Conservation (phyloP, 92 coral and sea anemone species). For the Phenganax marumi region DNA sequence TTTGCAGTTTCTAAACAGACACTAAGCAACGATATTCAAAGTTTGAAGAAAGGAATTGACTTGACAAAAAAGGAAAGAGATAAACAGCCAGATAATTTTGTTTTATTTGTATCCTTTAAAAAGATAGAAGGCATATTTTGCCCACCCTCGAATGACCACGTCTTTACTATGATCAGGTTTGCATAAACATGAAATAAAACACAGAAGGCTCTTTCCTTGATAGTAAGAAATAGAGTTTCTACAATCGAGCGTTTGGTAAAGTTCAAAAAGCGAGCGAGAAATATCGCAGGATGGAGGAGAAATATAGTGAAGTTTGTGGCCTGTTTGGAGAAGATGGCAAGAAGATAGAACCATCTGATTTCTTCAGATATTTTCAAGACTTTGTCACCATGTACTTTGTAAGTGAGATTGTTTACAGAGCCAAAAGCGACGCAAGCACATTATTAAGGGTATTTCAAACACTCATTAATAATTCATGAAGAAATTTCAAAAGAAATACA, state of each 20-base stretch:
- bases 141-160: not conserved
- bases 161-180: too few species aligned
- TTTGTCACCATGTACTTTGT: slow-evolving; percentile 78
- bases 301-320: slow-evolving; percentile 73
- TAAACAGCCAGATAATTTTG: slow-evolving; percentile 88
- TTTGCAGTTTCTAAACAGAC: slow-evolving; percentile 84
- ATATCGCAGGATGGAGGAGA: slow-evolving; percentile 90
- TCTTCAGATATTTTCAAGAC: slow-evolving; percentile 81
- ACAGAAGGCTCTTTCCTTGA: slow-evolving; percentile 54
- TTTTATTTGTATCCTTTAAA: slow-evolving; percentile 89
- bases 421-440: not conserved
- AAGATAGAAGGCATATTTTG: not conserved
- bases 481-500: too few species aligned
- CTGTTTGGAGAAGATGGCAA: slow-evolving; percentile 84
- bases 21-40: slow-evolving; percentile 92
- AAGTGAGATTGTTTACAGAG: not conserved
- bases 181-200: too few species aligned
- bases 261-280: slow-evolving; percentile 90
- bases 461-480: too few species aligned
- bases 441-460: not conserved
- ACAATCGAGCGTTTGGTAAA: slow-evolving; percentile 91
- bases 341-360: slow-evolving; percentile 84
- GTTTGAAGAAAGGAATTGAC: slow-evolving; percentile 93
- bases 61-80: slow-evolving; percentile 90
- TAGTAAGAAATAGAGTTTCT: slow-evolving; percentile 66